These are phyloP conservation scores for Coenonympha glycerion DNA, from an alignment of 2,888 invertebrate species.

Conservation along the genomic window DNA sequence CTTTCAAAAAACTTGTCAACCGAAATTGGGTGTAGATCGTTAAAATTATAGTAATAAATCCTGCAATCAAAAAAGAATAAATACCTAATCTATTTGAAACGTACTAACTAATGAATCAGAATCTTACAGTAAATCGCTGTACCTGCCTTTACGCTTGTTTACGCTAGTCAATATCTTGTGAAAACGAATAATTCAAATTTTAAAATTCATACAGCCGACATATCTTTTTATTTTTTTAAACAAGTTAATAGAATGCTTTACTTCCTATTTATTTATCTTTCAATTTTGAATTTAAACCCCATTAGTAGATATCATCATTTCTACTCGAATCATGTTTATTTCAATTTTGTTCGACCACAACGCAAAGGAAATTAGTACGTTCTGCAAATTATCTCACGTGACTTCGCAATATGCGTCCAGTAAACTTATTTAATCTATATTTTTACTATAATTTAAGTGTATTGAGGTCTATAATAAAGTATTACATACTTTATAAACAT, in stretches of 20 bases:
- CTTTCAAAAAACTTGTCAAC: too few species aligned
- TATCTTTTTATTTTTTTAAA: not conserved
- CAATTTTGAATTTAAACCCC: too few species aligned
- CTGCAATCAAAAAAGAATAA: conserved; percentile 53
- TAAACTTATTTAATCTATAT: not conserved
- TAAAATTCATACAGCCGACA: not conserved
- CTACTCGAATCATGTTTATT: too few species aligned
- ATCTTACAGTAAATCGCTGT: conserved; percentile 66
- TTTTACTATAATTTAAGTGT: not conserved
- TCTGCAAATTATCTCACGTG: not conserved
- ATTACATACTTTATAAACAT: not conserved
- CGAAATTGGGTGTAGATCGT: not conserved
- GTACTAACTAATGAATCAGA: conserved; percentile 62
- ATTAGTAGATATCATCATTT: too few species aligned
- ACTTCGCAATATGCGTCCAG: not conserved
- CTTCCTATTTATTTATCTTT: too few species aligned
- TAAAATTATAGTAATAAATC: conserved; percentile 24
- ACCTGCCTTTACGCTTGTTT: conserved; percentile 54
- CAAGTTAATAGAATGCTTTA: too few species aligned
- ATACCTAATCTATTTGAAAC: conserved; percentile 60
- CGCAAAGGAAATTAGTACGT: not conserved
- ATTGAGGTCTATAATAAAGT: not conserved
- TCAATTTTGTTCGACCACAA: not conserved
- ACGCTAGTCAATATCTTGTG: too few species aligned
- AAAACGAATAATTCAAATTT: not conserved